Base-by-base conservation (phyloP, 2,888 invertebrate species). In the Lepetodrilus schrolli region DNA sequence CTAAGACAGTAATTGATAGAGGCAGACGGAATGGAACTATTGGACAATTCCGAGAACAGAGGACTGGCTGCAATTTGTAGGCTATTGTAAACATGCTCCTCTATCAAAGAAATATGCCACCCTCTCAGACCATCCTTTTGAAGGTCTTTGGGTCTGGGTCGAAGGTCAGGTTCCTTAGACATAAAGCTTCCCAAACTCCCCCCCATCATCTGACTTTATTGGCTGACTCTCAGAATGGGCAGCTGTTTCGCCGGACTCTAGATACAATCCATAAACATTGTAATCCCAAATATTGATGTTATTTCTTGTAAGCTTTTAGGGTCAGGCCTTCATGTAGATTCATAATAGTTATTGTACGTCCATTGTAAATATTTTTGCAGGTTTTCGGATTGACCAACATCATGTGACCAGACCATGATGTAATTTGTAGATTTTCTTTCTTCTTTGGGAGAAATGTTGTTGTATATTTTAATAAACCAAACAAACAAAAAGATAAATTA, bases 81-180 rank as follows among this genome's bases (percentile, higher is more conserved):
- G 34, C 30, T 8, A 58, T 58, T 13, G 58, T 58, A 30, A 8
- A 30, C 58, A 58, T 58, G 23, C 34, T 23, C 26, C 26, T 30
- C 58, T 58, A 34, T 58, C 58, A 58, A n/a, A 17, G 26, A 58
- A 58, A 34, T 30, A 58, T 58, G 26, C 34, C 58, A 58, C 17
- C 4, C 26, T 58, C 30, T 58, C 58, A 30, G 34, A 8, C 58
- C 58, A 13, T 30, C 17, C 58, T n/a, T 58, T 58, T 58, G 58
- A 58, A 58, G 58, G 17, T 58, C n/a, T n/a, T n/a, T 26, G 17
- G 58, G 34, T 58, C 58, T 26, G 4, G 51, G 30, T 26, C 58
- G 34, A 34, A 30, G 26, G 30, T 23, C 17, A 58, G 58, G 43
- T 17, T 13, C 17, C 43, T 3, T 43, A n/a, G n/a, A n/a, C n/a